Base-by-base conservation (phyloP, 1,140 invertebrate species). In the Aplysia californica region DNA sequence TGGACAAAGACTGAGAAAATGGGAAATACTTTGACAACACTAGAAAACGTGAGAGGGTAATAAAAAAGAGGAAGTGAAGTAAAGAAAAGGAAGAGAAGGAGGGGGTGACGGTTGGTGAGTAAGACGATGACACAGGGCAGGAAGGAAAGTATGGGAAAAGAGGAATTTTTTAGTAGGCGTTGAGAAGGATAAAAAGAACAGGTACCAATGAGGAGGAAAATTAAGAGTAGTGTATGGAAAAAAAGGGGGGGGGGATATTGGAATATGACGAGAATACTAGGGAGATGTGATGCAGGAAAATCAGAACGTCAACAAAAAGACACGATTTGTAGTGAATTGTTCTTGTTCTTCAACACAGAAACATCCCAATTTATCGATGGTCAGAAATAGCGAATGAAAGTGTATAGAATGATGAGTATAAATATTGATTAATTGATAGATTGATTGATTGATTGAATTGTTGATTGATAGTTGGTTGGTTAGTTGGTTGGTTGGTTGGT, bases 41-140 rank as follows among this genome's bases (percentile, higher is more conserved):
- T 55, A 33, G 85, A 67, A 50, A 70, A 36, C 73, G 83, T 29
- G 79, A 65, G 1, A 74, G 79, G 39, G 55, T 29, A 61, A 66
- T 2, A 68, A 39, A 2, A 68, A 58, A 58, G 44, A 68, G 66
- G 75, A 23, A 35, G 44, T 10, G 20, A n/a, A 26, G 18, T 36
- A 20, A 76, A 23, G 36, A 23, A 50, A n/a, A 55, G 36, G 56
- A n/a, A 26, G 44, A n/a, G n/a, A n/a, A 50, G n/a, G 44, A n/a
- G n/a, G 44, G 44, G 44, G n/a, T 15, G 44, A 50, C 4, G 33
- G 20, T 33, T 6, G 26, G 10, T 20, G 20, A 35, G 18, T 26
- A 20, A 36, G 72, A 55, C 15, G 64, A 44, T 66, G 41, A 66
- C 36, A 69, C 56, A 33, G 85, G 69, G 59, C 67, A 31, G 72